These are phyloP conservation scores for Corvus moneduloides DNA, from an alignment of 2,113 vertebrate genomes.

Conservation along the genomic window DNA sequence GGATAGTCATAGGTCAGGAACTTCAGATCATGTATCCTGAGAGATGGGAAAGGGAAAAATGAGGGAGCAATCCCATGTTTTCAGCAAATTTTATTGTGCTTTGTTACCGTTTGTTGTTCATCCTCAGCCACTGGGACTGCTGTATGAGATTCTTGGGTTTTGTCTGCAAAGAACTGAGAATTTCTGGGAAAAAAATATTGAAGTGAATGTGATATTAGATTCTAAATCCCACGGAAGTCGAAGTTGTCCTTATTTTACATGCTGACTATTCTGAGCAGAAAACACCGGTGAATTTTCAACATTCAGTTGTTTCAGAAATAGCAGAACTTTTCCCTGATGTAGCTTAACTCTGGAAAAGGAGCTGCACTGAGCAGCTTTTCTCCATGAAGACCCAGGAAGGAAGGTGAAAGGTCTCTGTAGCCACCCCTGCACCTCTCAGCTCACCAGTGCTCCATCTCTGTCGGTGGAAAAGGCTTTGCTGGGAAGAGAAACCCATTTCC, in stretches of 20 bases:
- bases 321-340: not conserved
- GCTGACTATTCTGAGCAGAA: not conserved
- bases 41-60: not conserved
- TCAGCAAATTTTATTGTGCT: not conserved
- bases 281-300: not conserved
- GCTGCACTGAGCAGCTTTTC: not conserved
- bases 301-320: not conserved
- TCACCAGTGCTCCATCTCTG: not conserved
- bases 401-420: not conserved
- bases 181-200: not conserved
- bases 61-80: not conserved
- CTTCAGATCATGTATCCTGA: not conserved
- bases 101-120: not conserved
- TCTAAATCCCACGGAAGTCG: not conserved
- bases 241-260: not conserved
- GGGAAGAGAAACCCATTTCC: not conserved
- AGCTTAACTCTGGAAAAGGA: not conserved
- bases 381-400: accelerated
- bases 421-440: not conserved
- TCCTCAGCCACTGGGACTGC: not conserved
- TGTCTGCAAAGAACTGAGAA: not conserved
- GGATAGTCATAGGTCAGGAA: accelerated
- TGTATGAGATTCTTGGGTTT: not conserved
- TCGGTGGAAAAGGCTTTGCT: not conserved
- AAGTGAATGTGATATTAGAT: accelerated